These are phyloP conservation scores for Monochamus alternatus DNA, from an alignment of 2,888 invertebrate genomes.

Conservation along the genomic window DNA sequence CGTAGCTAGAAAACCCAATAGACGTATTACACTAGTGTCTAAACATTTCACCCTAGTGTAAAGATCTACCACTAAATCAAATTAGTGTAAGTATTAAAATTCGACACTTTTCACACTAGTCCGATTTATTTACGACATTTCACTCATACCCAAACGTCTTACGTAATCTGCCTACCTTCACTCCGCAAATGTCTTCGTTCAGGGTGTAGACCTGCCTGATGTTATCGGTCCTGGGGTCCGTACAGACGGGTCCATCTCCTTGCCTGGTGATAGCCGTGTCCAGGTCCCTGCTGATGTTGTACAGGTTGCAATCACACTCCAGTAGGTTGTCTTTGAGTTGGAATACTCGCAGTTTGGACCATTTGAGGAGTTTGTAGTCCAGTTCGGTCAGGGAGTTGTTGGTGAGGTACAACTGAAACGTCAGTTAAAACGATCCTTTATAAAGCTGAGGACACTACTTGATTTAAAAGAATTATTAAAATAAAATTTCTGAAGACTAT, in stretches of 20 bases:
- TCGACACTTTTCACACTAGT: background rate
- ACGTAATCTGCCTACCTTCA: slow-evolving; percentile 45
- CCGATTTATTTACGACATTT: no score
- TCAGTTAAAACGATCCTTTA: no score
- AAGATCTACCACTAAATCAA: no score
- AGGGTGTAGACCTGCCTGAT: slow-evolving; percentile 57
- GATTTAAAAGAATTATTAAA: no score
- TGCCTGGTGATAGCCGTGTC: slow-evolving; percentile 56
- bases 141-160: background rate
- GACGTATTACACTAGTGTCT: no score
- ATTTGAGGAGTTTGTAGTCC: slow-evolving; percentile 73
- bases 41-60: no score
- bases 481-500: no score
- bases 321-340: slow-evolving; percentile 78
- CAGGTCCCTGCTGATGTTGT: slow-evolving; percentile 62
- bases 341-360: slow-evolving; percentile 74
- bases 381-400: slow-evolving; percentile 76
- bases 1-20: no score
- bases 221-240: slow-evolving; percentile 55
- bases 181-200: slow-evolving; percentile 55
- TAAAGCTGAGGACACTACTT: no score
- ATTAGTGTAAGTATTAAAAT: background rate
- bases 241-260: slow-evolving; percentile 63
- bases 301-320: slow-evolving; percentile 76
- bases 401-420: slow-evolving; percentile 76